Evolutionary conservation across 2,888 invertebrate genomes (phyloP), one percentile per base, ranked within the genome.

Genomic region (Venustoraphidia nigricollis): DNA sequence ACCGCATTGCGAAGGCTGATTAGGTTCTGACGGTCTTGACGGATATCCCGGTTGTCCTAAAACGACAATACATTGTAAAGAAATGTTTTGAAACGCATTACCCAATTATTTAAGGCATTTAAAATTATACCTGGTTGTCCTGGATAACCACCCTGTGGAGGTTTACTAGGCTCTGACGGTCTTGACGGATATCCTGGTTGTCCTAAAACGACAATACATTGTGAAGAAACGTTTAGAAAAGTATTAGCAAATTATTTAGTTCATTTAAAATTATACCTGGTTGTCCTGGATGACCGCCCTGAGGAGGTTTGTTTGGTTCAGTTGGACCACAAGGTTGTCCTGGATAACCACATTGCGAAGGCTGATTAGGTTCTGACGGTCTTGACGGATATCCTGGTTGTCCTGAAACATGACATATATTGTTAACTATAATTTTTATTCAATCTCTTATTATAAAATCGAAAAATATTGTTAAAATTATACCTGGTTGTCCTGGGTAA

Each of bases 11-110:
- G n/a, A 6, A 14, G 51, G 41, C 10, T 37, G 44, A 17, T 50
- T 51, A 27, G 55, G 52, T 9, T 13, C 8, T 13, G 50, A 46
- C 14, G 52, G 52, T 71, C 58, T 76, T 73, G 55, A 75, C 72
- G 5, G 59, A 72, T 9, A 14, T 2, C 40, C 40, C 1, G 40
- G 40, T 38, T 38, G 38, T 11, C 38, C 38, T 11, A 8, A 8
- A n/a, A n/a, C 3, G 9, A 47, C 46, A 36, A 40, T 43, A 38
- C 52, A n/a, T 11, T 5, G 8, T 11, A 9, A 27, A n/a, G n/a
- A n/a, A n/a, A n/a, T n/a, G n/a, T n/a, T n/a, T n/a, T n/a, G n/a
- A n/a, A n/a, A n/a, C n/a, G n/a, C n/a, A n/a, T n/a, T n/a, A n/a
- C 38, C 8, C 38, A 38, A 37, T 52, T 41, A n/a, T n/a, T n/a